Conservation (phyloP, 2,113 vertebrate genomes). For the Oreotrochilus melanogaster region DNA sequence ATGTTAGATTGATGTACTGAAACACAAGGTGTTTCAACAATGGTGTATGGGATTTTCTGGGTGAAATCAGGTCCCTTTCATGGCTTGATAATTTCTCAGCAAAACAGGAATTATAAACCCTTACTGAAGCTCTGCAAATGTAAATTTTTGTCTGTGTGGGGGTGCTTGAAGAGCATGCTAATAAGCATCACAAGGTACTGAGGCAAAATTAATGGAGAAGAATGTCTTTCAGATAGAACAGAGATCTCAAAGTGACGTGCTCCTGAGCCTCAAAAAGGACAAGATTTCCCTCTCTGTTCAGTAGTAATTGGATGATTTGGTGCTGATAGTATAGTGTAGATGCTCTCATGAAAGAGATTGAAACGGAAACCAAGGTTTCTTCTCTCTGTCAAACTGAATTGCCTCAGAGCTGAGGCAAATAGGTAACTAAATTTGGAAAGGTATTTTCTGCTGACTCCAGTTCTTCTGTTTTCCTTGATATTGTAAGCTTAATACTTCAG, state of each 20-base stretch:
- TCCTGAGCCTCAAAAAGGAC: background rate
- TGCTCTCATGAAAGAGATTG: background rate
- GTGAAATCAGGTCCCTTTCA: rapidly evolving
- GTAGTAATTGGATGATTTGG: background rate
- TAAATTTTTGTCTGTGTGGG: background rate
- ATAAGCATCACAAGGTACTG: background rate
- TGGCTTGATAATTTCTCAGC: background rate
- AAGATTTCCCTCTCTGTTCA: background rate
- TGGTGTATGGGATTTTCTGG: background rate
- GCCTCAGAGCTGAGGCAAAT: background rate
- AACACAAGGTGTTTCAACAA: background rate
- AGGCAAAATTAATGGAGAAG: background rate
- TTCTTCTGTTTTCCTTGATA: background rate
- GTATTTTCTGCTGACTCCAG: background rate
- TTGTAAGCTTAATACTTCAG: background rate
- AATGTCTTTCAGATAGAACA: background rate
- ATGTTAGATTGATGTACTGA: background rate
- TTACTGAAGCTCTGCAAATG: background rate
- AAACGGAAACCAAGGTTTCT: background rate
- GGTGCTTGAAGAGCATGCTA: background rate
- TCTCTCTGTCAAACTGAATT: background rate
- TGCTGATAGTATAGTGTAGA: background rate
- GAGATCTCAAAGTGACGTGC: background rate
- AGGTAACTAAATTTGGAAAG: background rate
- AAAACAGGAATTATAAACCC: background rate